Conservation (phyloP, 2,888 invertebrate genomes). For the Dione juno region DNA sequence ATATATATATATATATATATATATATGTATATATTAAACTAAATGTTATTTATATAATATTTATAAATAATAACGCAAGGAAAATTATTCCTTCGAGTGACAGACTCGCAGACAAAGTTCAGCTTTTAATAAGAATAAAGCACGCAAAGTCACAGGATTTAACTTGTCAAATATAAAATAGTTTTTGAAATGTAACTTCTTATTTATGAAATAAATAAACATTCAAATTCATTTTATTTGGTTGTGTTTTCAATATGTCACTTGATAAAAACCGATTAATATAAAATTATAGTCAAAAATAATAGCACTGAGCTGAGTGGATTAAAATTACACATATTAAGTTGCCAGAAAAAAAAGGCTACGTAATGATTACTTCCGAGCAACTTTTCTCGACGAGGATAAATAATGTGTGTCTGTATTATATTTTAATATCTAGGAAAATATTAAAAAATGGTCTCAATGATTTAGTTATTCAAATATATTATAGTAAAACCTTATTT, state of each 20-base stretch:
- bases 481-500: not conserved
- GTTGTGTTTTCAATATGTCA: not conserved
- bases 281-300: constrained; percentile 38
- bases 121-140: too few species aligned
- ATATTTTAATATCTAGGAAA: not conserved
- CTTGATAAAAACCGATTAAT: constrained; percentile 29
- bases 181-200: too few species aligned
- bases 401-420: constrained; percentile 24
- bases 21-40: too few species aligned
- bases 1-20: too few species aligned
- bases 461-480: not conserved
- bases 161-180: too few species aligned
- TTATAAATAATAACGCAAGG: too few species aligned
- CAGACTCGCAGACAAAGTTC: too few species aligned
- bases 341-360: constrained; percentile 42
- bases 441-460: not conserved
- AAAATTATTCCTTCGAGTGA: too few species aligned
- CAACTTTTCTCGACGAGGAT: constrained; percentile 22
- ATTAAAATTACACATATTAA: constrained; percentile 43
- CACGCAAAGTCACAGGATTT: too few species aligned
- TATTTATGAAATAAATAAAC: not conserved
- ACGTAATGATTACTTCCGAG: constrained; percentile 31
- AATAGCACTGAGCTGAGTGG: constrained; percentile 37
- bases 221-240: not conserved
- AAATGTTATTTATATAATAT: too few species aligned